Conservation (phyloP, 2,113 vertebrate species). For the Gambusia holbrooki region DNA sequence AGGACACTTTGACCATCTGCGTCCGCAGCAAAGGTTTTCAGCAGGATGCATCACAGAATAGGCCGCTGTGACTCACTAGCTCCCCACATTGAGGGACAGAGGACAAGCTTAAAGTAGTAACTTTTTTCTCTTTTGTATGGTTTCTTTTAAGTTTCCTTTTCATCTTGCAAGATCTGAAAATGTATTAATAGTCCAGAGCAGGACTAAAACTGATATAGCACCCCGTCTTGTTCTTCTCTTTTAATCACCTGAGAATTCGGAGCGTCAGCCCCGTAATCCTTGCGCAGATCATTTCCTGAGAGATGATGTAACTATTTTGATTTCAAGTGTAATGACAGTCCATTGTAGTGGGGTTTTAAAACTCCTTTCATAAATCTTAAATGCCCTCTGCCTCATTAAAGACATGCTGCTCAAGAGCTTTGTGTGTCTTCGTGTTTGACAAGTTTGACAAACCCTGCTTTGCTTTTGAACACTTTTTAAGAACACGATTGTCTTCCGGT, state of each 20-base stretch:
- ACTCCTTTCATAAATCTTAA: conserved; percentile 66
- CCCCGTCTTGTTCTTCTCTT: conserved; percentile 47
- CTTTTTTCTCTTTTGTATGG: conserved; percentile 26
- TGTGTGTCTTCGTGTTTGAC: conserved; percentile 49
- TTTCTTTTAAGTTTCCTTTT: conserved; percentile 49
- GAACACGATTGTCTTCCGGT: conserved; percentile 25
- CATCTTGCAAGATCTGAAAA: conserved; percentile 66
- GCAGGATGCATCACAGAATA: conserved; percentile 13
- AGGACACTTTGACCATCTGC: conserved; percentile 59
- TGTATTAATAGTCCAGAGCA: conserved; percentile 53
- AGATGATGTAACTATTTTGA: conserved; percentile 73
- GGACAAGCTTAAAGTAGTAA: conserved; percentile 45
- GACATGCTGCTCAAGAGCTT: conserved; percentile 32
- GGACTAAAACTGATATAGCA: conserved; percentile 39
- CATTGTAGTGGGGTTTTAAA: conserved; percentile 62
- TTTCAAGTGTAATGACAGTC: conserved; percentile 65
- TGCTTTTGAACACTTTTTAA: conserved; percentile 27
- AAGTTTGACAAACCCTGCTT: conserved; percentile 40
- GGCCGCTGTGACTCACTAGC: conserved; percentile 23
- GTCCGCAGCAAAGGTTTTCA: conserved; percentile 42
- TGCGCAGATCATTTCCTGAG: conserved; percentile 56
- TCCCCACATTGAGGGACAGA: conserved; percentile 32
- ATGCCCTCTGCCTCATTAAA: conserved; percentile 67
- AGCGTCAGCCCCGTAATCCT: conserved; percentile 45
- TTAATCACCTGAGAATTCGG: conserved; percentile 52